Base-by-base conservation (phyloP, 2,888 invertebrate genomes). In the Abrostola triplasia region DNA sequence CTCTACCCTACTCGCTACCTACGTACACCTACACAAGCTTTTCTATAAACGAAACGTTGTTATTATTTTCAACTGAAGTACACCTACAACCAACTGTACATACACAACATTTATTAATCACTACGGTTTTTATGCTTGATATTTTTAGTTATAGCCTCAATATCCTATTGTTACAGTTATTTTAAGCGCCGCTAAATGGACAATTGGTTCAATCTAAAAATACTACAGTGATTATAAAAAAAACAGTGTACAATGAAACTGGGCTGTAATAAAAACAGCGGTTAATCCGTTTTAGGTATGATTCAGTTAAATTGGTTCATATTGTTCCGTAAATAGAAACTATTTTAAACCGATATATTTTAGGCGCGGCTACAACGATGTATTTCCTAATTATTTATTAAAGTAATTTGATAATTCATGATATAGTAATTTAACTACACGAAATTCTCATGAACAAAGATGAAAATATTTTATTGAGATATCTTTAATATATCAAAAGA, bases 201-300 rank as follows among this genome's bases (percentile, higher is more conserved):
- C 68, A 73, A 76, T 73, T 68, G 57, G 51, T 52, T 60, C 37
- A 42, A 36, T 64, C 64, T 67, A 59, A 69, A 67, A 64, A 67
- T 59, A 76, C 59, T 48, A 49, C 13, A 47, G 11, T 10, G 38
- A 48, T 52, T 58, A 66, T 72, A 59, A 64, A 49, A 61, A 59
- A 62, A 52, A 7, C 8, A 47, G 36, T 53, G 44, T 55, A 55
- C 52, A 44, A 11, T 44, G 13, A 24, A 38, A 59, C 48, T 35
- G 42, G 9, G 4, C 13, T 47, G 38, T 36, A 61, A 54, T 57
- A 51, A 61, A 65, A 59, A 57, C 42, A 62, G 36, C 13, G 36
- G 10, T 37, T 35, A 53, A 63, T n/a, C 42, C 12, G 9, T 13
- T 44, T 58, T 24, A 37, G 57, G 5, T 47, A 13, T 10, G 13